Evolutionary conservation across 1,140 invertebrate species (phyloP), one percentile per base, ranked within the genome.

Genomic region (Drosophila seguyi): DNA sequence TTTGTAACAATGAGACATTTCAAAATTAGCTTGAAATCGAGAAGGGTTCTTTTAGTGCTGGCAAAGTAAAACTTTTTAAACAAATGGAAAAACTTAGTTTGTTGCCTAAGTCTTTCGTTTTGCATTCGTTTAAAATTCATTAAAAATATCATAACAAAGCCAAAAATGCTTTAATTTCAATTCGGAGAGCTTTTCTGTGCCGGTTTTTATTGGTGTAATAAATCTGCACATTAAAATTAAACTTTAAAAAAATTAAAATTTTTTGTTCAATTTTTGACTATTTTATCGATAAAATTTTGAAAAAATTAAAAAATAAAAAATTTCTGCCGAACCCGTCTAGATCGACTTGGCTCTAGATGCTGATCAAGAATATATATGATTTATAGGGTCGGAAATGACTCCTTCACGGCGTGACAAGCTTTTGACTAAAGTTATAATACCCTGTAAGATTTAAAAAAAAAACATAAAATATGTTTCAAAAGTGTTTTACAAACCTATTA

Each of bases 61-160:
- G 31, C 31, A 44, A 44, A 6, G 7, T 6, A 10, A 2, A 2
- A 18, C n/a, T 8, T 41, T 18, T 18, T 1, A 18, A 10, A 18
- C n/a, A 10, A 18, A 11, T 10, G 8, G 8, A 44, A 45, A 10
- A 18, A 11, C 10, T 8, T 22, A 56, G 69, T 69, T 75, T 27
- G 38, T 61, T 53, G 53, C n/a, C 38, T 25, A 48, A 78, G 59
- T 65, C 44, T 56, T 73, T 63, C 27, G 29, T 18, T 20, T 58
- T 16, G 5, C 13, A 36, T 36, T 36, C 4, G 4, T 36, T 10
- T 10, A 31, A 31, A 31, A 31, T 8, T 11, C 31, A 31, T 11
- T 38, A 16, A 38, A 38, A 38, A 14, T 0, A 36, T n/a, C 20
- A 45, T 16, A 45, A 47, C 22, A 25, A 16, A 16, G 13, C 13